A percentile compares a stretch with the other conserved stretches of the same genome.
phyloP scores from a whole-genome alignment of 2,797 vertebrate genomes.

The Tokudaia muenninki region DNA sequence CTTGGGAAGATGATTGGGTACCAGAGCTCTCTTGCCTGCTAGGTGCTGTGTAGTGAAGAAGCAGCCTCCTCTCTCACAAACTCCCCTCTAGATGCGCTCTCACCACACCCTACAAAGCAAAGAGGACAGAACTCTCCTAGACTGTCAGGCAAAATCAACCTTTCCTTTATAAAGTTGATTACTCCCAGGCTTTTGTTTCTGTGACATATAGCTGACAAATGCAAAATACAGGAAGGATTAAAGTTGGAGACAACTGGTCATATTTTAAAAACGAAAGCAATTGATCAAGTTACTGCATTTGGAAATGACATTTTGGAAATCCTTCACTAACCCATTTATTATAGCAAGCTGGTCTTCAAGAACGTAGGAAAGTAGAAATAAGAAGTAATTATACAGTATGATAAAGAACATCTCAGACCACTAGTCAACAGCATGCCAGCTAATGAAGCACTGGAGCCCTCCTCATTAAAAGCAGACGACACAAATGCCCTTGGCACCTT shows the following conservation, averaged over 20 bases:
- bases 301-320: conserved; percentile 15
- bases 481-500: neutral
- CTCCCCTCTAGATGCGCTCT: neutral
- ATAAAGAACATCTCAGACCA: conserved; percentile 1
- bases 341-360: conserved; percentile 4
- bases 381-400: conserved; percentile 1
- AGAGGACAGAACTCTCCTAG: neutral
- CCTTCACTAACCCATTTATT: conserved; percentile 18
- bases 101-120: neutral
- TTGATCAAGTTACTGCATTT: neutral
- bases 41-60: neutral
- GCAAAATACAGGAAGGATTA: neutral
- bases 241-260: neutral
- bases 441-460: neutral
- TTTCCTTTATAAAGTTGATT: neutral
- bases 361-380: neutral
- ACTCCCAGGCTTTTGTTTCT: neutral
- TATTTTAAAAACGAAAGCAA: conserved; percentile 30
- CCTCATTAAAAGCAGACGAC: neutral
- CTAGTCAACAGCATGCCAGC: neutral
- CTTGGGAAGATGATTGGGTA: neutral
- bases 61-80: neutral
- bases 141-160: neutral
- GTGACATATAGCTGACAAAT: neutral
- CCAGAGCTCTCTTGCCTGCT: neutral